Conservation (phyloP, 2,888 invertebrate genomes). For the Scotopteryx bipunctaria region DNA sequence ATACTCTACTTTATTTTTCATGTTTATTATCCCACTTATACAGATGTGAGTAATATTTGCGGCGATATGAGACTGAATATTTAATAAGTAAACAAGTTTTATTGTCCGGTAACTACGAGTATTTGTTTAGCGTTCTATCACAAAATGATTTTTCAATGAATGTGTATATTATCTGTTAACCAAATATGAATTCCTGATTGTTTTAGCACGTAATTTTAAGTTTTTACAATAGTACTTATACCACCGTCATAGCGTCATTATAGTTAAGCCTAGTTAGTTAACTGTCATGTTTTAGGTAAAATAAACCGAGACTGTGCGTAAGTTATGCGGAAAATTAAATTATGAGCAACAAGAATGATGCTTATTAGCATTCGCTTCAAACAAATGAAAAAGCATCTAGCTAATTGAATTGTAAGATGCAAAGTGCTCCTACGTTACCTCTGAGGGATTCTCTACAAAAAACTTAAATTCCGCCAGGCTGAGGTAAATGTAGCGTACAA, state of each 20-base stretch:
- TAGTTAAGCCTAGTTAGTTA: too few species aligned
- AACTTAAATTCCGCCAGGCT: constrained; percentile 6
- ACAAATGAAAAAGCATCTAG: background rate
- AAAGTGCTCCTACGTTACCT: background rate
- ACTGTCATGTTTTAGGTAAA: too few species aligned
- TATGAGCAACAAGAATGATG: background rate
- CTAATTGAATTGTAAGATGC: constrained; percentile 4
- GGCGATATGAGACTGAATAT: constrained; percentile 30
- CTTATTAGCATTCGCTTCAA: background rate
- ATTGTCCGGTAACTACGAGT: constrained; percentile 32
- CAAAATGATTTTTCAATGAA: too few species aligned
- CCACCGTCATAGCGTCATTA: too few species aligned
- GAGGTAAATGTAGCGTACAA: constrained; percentile 37
- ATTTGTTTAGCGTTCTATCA: constrained; percentile 23
- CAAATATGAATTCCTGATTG: too few species aligned
- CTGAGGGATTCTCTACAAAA: constrained; percentile 10
- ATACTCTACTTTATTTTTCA: constrained; percentile 36
- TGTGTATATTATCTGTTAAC: too few species aligned
- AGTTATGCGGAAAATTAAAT: too few species aligned
- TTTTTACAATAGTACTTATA: too few species aligned
- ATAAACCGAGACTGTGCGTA: too few species aligned
- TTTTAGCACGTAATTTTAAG: too few species aligned
- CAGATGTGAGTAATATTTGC: constrained; percentile 29
- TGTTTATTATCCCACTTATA: constrained; percentile 38
- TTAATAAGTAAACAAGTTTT: constrained; percentile 35